A percentile compares a stretch with the other conserved stretches of the same genome.
These are phyloP conservation scores for Nixonia krombeini DNA, from an alignment of 1,140 invertebrate species.

Conservation along the genomic window DNA sequence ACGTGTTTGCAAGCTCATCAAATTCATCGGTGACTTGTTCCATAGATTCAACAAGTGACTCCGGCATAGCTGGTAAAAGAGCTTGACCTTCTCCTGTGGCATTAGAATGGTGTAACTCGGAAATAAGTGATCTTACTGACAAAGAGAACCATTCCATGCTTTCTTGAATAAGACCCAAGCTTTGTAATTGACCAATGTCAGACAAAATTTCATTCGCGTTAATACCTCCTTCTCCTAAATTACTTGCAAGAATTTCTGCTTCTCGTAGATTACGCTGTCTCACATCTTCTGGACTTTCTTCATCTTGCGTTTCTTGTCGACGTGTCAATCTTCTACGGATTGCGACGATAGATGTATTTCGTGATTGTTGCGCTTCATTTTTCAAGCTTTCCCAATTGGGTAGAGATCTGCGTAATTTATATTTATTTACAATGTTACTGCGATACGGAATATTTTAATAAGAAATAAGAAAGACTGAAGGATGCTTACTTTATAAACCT, in stretches of 20 bases:
- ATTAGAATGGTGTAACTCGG: conserved; percentile 53
- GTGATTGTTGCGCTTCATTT: conserved; percentile 61
- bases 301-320: conserved; percentile 74
- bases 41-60: conserved; percentile 54
- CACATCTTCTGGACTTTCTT: conserved; percentile 83
- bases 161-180: conserved; percentile 91
- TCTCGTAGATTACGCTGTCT: conserved; percentile 87
- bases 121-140: conserved; percentile 51
- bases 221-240: conserved; percentile 88
- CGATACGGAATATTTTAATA: too few species aligned
- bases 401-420: conserved; percentile 83
- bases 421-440: too few species aligned
- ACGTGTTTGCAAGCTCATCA: conserved; percentile 91
- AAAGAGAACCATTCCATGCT: conserved; percentile 81
- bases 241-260: conserved; percentile 92
- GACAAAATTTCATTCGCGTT: conserved; percentile 86
- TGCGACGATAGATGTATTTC: neutral
- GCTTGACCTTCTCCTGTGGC: conserved; percentile 49
- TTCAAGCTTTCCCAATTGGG: conserved; percentile 88
- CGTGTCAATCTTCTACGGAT: conserved; percentile 53
- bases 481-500: conserved; percentile 82
- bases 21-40: conserved; percentile 82
- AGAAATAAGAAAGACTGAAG: conserved; percentile 7
- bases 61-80: conserved; percentile 61
- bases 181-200: conserved; percentile 83